Evolutionary conservation across 2,888 invertebrate species (phyloP), one percentile per base, ranked within the genome.

Genomic region (Ectropis crepuscularia): DNA sequence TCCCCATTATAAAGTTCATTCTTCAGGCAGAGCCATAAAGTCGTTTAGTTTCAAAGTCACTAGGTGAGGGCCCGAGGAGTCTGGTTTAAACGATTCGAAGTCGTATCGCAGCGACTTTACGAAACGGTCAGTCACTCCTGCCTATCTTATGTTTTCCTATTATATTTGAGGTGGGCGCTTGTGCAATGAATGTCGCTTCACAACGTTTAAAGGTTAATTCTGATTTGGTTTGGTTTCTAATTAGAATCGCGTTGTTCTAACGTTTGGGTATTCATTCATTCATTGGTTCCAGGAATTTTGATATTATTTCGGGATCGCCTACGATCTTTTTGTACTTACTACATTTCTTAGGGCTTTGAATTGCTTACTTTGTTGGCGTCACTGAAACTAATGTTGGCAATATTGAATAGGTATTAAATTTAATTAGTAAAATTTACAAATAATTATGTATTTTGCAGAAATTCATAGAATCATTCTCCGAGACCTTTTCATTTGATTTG

Each of bases 1-100:
- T 28, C 16, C 43, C 12, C 49, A 48, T 48, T 47, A 41, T 55
- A 10, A 54, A 61, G 43, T 54, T 50, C 28, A 61, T 57, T 46
- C 50, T 51, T 42, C 11, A 50, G 50, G 46, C 46, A 51, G 11
- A 11, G 16, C 55, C 70, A 73, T 59, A 73, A 75, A 74, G 67
- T 68, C 68, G 64, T 69, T 66, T 67, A 76, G 74, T 70, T 77
- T 79, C 79, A 85, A 84, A 81, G 82, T 84, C 84, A 80, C 54
- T 69, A 76, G 79, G 78, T 79, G 77, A 74, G 65, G 74, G 74
- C 75, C 80, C 73, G 68, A 69, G 68, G 65, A 73, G 72, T 75
- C 71, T 62, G 67, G 58, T 67, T 69, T 69, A 70, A 77, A 65
- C 72, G 65, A 78, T 79, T 77, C 69, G 64, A 67, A 77, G 78